Evolutionary conservation across 1,140 invertebrate species (phyloP).

Genomic region (Hyphantria cunea): DNA sequence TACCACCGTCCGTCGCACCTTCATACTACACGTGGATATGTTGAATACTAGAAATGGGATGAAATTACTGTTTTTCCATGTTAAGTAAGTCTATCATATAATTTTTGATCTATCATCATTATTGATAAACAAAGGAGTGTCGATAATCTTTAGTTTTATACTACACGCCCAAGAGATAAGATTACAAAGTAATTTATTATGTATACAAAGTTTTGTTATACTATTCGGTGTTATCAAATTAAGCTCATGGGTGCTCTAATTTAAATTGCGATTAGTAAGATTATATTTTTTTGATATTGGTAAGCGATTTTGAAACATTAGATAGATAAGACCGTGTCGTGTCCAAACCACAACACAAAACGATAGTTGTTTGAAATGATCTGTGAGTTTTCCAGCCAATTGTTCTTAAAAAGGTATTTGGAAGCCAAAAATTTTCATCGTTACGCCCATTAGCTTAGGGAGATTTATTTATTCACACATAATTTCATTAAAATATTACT

Average conservation of each 20-base stretch:
- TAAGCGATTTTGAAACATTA: conserved; percentile 5
- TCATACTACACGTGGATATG: conserved; percentile 46
- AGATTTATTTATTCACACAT: no score
- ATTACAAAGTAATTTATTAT: conserved; percentile 18
- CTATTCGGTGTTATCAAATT: conserved; percentile 22
- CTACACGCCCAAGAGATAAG: background rate
- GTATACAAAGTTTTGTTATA: conserved; percentile 14
- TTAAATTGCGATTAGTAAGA: conserved; percentile 18
- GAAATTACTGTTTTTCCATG: no score
- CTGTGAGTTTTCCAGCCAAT: conserved; percentile 2
- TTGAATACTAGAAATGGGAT: background rate
- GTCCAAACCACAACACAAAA: background rate
- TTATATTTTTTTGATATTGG: conserved; percentile 17
- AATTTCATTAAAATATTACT: no score
- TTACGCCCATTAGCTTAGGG: no score
- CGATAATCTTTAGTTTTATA: no score
- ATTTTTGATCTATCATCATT: no score
- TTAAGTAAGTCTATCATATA: no score
- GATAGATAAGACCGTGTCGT: background rate
- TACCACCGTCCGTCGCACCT: conserved; percentile 51
- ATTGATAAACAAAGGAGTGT: no score
- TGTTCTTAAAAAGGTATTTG: no score
- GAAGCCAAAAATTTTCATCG: no score
- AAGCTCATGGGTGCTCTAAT: conserved; percentile 19
- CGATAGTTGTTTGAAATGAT: background rate